Base-by-base conservation (phyloP, 2,888 invertebrate genomes). In the Diabrotica balteata region DNA sequence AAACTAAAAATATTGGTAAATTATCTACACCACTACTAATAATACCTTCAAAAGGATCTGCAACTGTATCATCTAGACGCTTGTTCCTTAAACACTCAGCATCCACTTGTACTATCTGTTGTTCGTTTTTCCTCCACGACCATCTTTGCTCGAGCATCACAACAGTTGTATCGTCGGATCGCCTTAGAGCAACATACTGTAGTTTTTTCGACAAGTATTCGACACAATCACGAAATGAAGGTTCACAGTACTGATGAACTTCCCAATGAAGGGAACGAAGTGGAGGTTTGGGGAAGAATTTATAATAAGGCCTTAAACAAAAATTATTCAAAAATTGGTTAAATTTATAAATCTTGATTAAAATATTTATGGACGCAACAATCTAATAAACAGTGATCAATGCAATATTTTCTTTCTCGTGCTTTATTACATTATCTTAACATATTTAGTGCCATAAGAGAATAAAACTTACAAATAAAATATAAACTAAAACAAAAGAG, bases 181-280 rank as follows among this genome's bases (percentile, higher is more conserved):
- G 83, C 59, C 65, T 66, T 1, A 67, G 51, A n/a, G 85, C 84
- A 1, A 85, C 82, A 17, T 72, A 68, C 66, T 70, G 76, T 43
- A 82, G 67, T 66, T 77, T 77, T 54, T 75, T 77, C 42, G 86
- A 82, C 54, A 90, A 80, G 78, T 89, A 90, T 61, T 82, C 84
- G n/a, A 90, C 80, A 76, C 90, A 90, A 66, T 82, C 84, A 47
- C 83, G 72, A 75, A 90, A 88, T 47, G 87, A 85, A 10, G 78
- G 73, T 55, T 86, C 84, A 76, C 90, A 90, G 72, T 86, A 83
- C 75, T 86, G 85, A 65, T 84, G 84, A 7, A 89, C 90, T 80
- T 89, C 88, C 89, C 89, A 90, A 77, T 90, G 89, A 52, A 90
- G 76, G 0, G 86, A 83, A 69, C 86, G 83, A 58, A 90, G 77